Evolutionary conservation across 2,888 invertebrate species (phyloP).

Genomic region (Microctonus hyperodae): DNA sequence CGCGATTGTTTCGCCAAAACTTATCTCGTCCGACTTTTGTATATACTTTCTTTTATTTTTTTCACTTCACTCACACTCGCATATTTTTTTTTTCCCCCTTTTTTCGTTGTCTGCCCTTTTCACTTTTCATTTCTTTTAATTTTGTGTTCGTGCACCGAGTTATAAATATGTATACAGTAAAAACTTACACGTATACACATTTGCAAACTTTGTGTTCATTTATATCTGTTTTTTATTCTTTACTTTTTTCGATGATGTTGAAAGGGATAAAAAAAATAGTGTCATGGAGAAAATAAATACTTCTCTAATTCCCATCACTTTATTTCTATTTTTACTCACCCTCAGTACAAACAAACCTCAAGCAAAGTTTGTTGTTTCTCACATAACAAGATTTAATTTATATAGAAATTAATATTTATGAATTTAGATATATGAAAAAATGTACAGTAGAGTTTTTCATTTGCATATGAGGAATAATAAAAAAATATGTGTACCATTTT

Average conservation of each 20-base stretch:
- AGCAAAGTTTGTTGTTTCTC: not conserved
- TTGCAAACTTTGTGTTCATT: not conserved
- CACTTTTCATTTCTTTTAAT: constrained; percentile 12
- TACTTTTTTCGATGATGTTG: too few species aligned
- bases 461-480: not conserved
- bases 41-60: constrained; percentile 4
- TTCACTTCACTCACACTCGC: not conserved
- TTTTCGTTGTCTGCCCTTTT: not conserved
- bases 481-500: not conserved
- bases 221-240: not conserved
- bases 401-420: not conserved
- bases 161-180: constrained; percentile 5
- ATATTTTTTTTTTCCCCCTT: not conserved
- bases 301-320: not conserved
- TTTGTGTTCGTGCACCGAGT: constrained; percentile 14
- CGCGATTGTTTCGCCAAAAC: constrained; percentile 6
- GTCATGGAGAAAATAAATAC: constrained; percentile 1
- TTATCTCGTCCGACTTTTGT: constrained; percentile 29
- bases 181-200: not conserved
- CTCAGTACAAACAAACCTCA: not conserved
- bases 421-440: not conserved
- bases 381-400: not conserved
- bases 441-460: not conserved
- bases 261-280: not conserved
- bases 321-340: constrained; percentile 2